These are phyloP conservation scores for Melanotaenia nigrans DNA, from an alignment of 2,797 vertebrate species.

Conservation along the genomic window DNA sequence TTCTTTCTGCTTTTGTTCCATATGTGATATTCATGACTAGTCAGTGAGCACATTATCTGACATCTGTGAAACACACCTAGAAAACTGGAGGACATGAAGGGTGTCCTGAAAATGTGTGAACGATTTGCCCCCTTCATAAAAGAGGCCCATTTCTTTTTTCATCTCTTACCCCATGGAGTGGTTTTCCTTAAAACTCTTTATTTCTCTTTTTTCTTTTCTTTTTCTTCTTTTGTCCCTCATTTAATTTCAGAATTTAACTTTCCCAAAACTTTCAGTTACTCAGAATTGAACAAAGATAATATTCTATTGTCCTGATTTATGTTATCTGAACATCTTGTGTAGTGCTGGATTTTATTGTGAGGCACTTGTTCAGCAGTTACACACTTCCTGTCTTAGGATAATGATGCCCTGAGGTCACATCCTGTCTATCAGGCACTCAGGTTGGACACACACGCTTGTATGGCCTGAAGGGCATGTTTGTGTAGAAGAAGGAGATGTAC, in stretches of 20 bases:
- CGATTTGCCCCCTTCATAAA: constrained; percentile 82
- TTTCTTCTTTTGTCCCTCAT: constrained; percentile 5
- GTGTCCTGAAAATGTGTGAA: constrained; percentile 84
- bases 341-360: constrained; percentile 57
- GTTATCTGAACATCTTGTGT: constrained; percentile 10
- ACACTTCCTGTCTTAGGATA: constrained; percentile 72
- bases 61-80: constrained; percentile 82
- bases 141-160: constrained; percentile 82
- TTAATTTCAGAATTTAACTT: constrained; percentile 23
- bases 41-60: constrained; percentile 71
- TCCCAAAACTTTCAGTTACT: constrained; percentile 20
- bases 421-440: constrained; percentile 68
- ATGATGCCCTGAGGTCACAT: constrained; percentile 74
- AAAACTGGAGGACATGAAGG: constrained; percentile 62
- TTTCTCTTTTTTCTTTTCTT: constrained; percentile 12
- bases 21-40: constrained; percentile 73
- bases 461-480: constrained; percentile 56
- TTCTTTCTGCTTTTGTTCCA: constrained; percentile 40
- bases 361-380: constrained; percentile 69
- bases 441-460: constrained; percentile 46
- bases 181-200: constrained; percentile 31
- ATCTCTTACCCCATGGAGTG: constrained; percentile 73
- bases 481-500: constrained; percentile 48
- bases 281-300: constrained; percentile 11
- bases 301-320: neutral